Conservation (phyloP, 2,888 invertebrate species). For the Prosapia bicincta region DNA sequence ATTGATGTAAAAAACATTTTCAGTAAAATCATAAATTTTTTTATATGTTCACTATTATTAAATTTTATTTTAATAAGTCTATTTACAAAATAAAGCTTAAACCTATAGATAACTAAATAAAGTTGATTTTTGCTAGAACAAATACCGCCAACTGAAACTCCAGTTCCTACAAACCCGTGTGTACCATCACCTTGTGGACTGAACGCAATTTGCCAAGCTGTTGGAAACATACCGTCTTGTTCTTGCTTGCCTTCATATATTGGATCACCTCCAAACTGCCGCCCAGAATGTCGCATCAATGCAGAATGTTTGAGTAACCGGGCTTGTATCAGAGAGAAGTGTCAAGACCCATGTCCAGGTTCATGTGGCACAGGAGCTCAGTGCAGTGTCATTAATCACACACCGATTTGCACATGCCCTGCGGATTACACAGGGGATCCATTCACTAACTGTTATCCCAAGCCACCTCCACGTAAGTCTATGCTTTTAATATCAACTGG, state of each 20-base stretch:
- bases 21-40: not conserved
- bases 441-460: slow-evolving; percentile 50
- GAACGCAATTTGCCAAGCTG: slow-evolving; percentile 50
- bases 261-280: slow-evolving; percentile 42
- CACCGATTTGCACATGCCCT: slow-evolving; percentile 51
- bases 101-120: not conserved
- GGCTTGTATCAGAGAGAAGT: slow-evolving; percentile 46
- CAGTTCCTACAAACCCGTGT: slow-evolving; percentile 57
- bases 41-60: too few relatives aligned
- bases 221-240: slow-evolving; percentile 45
- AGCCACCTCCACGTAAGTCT: slow-evolving; percentile 43
- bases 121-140: slow-evolving; percentile 41
- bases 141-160: slow-evolving; percentile 39
- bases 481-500: not conserved
- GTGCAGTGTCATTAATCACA: slow-evolving; percentile 46
- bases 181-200: slow-evolving; percentile 67
- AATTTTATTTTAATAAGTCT: not conserved
- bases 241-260: slow-evolving; percentile 45
- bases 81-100: too few relatives aligned
- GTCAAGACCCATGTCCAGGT: slow-evolving; percentile 45
- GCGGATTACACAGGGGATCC: slow-evolving; percentile 52
- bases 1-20: not conserved
- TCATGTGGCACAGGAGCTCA: slow-evolving; percentile 44
- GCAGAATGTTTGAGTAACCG: slow-evolving; percentile 44
- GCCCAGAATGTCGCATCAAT: slow-evolving; percentile 42